Base-by-base conservation (phyloP, 2,797 vertebrate genomes). In the Meda fulgida region DNA sequence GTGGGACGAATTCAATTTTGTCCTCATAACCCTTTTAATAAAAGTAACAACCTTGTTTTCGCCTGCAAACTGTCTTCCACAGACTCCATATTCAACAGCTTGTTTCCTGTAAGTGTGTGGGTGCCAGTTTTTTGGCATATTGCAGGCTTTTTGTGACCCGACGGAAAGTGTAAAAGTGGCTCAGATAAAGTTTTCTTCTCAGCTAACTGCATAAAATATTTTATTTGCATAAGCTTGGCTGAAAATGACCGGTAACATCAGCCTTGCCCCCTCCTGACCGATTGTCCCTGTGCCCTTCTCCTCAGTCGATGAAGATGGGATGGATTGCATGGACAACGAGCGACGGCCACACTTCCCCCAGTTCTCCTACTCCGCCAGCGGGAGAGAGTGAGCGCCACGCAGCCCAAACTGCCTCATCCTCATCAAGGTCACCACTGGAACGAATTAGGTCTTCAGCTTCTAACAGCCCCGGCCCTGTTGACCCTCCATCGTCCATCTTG, bases 301-400 rank as follows among this genome's bases (percentile, higher is more conserved):
- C 71, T 6, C 93, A 99, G 98, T 97, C 90, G 98, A 99, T 7
- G 98, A 99, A 91, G 98, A 99, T 19, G 98, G 98, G 81, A 98
- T 98, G 98, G 98, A 99, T 92, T 97, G 97, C 94, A 91, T 97
- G 94, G 98, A 99, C 93, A 99, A 96, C 72, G 98, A 99, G 94
- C 95, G 98, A 90, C 94, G 98, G 88, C 98, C 98, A 0, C 98
- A 99, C 92, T 99, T 99, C 94, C 98, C 98, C 48, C 98, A 99
- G 89, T 99, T 99, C 93, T 99, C 98, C 90, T 99, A 99, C 94
- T 99, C 98, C 3, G 98, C 98, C 91, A 99, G 98, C 65, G 98
- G 98, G 88, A 96, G 98, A 88, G 98, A 99, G 94, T 99, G 96
- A 96, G 90, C 87, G 86, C 89, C 67, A 76, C 84, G 31, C 11